A percentile compares a stretch with the other conserved stretches of the same genome.
These are phyloP conservation scores for Calephelis virginiensis DNA, from an alignment of 1,140 invertebrate genomes.

Conservation along the genomic window DNA sequence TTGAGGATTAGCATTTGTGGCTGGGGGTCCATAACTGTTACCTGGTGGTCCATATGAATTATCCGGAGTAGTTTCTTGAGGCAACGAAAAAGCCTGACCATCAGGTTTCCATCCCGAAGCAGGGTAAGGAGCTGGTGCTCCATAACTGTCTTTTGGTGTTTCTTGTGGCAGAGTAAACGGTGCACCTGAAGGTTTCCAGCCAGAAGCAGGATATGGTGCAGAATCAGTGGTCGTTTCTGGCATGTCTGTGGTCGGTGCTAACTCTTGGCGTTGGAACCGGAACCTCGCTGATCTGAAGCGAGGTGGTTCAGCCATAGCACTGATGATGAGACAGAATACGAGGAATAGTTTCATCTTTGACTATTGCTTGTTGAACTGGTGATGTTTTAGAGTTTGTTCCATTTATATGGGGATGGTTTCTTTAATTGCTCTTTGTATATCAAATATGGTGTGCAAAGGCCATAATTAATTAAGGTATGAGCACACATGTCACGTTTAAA, in stretches of 20 bases:
- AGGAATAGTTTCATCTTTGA: constrained; percentile 55
- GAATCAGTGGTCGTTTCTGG: constrained; percentile 46
- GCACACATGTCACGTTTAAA: constrained; percentile 38
- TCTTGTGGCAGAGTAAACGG: constrained; percentile 55
- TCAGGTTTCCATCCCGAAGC: constrained; percentile 61
- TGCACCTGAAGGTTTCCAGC: constrained; percentile 66
- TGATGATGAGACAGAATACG: constrained; percentile 40
- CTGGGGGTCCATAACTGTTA: constrained; percentile 46
- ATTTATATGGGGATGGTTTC: constrained; percentile 52
- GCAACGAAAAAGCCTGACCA: constrained; percentile 50
- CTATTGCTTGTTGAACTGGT: constrained; percentile 35
- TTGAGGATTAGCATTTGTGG: constrained; percentile 48
- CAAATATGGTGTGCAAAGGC: constrained; percentile 56
- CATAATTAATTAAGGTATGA: constrained; percentile 33
- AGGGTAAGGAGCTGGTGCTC: constrained; percentile 55
- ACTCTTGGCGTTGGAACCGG: constrained; percentile 55
- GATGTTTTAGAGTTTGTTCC: constrained; percentile 32
- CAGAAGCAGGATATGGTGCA: constrained; percentile 52
- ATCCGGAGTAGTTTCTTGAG: constrained; percentile 49
- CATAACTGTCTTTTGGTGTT: constrained; percentile 42
- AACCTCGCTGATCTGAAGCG: constrained; percentile 66
- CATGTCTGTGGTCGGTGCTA: constrained; percentile 57
- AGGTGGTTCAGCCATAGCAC: constrained; percentile 57
- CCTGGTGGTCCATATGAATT: constrained; percentile 61
- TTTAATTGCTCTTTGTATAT: constrained; percentile 67